phyloP scores from a whole-genome alignment of 2,113 vertebrate genomes.

The Micromys minutus region DNA sequence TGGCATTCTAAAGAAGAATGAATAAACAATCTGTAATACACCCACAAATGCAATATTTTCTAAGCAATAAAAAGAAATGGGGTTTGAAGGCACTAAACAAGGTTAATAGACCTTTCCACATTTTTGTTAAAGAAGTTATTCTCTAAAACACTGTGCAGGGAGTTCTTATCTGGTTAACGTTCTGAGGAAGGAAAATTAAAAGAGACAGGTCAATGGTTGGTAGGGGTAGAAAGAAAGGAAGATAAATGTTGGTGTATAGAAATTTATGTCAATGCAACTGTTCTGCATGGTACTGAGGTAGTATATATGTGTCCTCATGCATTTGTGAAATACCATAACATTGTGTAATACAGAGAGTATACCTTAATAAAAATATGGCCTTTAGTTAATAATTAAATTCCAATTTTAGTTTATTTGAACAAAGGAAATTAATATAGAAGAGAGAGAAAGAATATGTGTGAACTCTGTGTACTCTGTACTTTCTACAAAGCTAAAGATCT shows the following conservation, averaged over 20 bases:
- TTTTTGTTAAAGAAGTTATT: background rate
- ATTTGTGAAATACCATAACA: background rate
- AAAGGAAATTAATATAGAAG: background rate
- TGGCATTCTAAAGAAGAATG: background rate
- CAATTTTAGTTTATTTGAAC: background rate
- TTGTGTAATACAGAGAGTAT: background rate
- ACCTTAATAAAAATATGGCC: background rate
- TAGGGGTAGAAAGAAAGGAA: background rate
- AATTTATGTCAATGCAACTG: background rate
- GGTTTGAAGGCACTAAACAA: background rate
- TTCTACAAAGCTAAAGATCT: background rate
- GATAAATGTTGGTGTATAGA: background rate
- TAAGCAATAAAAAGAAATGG: slow-evolving; percentile 25
- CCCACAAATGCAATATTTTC: background rate
- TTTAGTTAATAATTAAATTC: background rate
- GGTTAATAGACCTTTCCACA: background rate
- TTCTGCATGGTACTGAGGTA: background rate
- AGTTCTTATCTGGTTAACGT: background rate
- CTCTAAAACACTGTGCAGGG: background rate
- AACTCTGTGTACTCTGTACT: background rate
- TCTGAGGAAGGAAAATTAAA: background rate
- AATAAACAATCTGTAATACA: background rate
- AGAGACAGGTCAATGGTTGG: background rate
- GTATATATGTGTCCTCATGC: background rate
- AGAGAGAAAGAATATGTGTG: background rate